A percentile compares a stretch with the other conserved stretches of the same genome.
phyloP scores from a whole-genome alignment of 30 jellyfish, hydroid and myxozoan genomes.

The Aurelia sp. region DNA sequence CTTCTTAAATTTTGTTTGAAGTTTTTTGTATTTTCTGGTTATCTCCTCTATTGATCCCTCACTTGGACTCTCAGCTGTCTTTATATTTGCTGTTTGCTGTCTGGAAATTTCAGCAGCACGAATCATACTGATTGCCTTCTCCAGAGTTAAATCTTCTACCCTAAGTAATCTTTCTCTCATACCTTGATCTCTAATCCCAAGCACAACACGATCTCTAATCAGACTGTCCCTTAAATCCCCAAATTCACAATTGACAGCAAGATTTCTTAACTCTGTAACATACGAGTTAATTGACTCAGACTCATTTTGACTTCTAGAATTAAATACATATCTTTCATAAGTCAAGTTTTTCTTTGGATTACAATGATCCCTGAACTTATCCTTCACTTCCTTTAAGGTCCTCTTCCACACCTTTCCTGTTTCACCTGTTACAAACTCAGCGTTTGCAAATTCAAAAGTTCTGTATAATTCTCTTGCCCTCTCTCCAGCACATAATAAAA shows the following conservation, averaged over 20 bases:
- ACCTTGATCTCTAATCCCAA: slow-evolving; percentile 1
- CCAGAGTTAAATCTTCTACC: too few relatives aligned
- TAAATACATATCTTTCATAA: slow-evolving; percentile 29
- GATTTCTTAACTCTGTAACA: slow-evolving; percentile 31
- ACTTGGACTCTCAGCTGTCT: too few relatives aligned
- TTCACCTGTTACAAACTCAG: slow-evolving; percentile 19
- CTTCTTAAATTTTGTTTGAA: too few relatives aligned
- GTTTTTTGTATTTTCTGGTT: too few relatives aligned
- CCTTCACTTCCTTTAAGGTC: slow-evolving; percentile 12
- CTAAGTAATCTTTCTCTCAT: too few relatives aligned
- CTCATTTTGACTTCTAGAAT: too few relatives aligned
- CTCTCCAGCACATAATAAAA: too few relatives aligned
- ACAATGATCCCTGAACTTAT: slow-evolving; percentile 30
- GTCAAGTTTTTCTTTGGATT: slow-evolving; percentile 17
- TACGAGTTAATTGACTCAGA: slow-evolving; percentile 13
- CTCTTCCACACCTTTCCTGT: slow-evolving; percentile 22
- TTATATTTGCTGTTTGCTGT: too few relatives aligned
- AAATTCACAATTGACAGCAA: slow-evolving; percentile 34
- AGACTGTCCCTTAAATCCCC: slow-evolving; percentile 30
- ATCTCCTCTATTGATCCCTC: too few relatives aligned
- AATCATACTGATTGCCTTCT: too few relatives aligned
- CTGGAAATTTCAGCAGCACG: too few relatives aligned
- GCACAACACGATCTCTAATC: slow-evolving; percentile 41
- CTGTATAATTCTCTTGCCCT: not conserved
- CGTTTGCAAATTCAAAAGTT: slow-evolving; percentile 10